Evolutionary conservation across 2,888 invertebrate species (phyloP), one percentile per base, ranked within the genome.

Genomic region (Ashinkailepas kermadecensis): DNA sequence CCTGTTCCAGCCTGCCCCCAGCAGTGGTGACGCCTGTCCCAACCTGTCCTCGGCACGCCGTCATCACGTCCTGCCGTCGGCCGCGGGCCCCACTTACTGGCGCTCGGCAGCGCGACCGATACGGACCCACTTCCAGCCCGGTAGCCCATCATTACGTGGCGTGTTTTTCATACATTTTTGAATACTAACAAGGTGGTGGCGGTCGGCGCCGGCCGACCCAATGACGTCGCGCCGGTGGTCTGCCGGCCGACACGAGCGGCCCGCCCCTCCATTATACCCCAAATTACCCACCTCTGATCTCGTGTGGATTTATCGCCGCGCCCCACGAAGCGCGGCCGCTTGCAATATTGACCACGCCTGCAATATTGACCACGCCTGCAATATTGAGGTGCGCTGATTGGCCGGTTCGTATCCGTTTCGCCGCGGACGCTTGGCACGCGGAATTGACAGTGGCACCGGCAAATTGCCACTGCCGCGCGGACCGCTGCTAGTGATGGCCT

Each of bases 151-250:
- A 54, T 74, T 74, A 54, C 74, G 74, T 54, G 54, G 74, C 74
- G 54, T 74, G 74, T 74, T 74, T 74, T 74, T 74, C 74, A 74
- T 74, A 74, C 74, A 74, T 74, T 74, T 74, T 54, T 74, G 74
- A 74, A 39, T 74, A 13, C 74, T 74, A 74, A 74, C 74, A 74
- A 74, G 74, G 74, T 25, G 74, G 18, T 74, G 65, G 65, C 39
- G 74, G 67, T 25, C 15, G 70, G 13, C 39, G 70, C 13, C 39
- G 39, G 39, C 18, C 15, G 74, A 15, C 74, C 74, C 54, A 74
- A 74, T 74, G 74, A 74, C 74, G 15, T 6, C 74, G 74, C 74
- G 18, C 74, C 74, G 74, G 74, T 74, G 74, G 74, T 74, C 74
- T 18, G 74, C 8, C 54, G 18, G 74, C 54, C 54, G 54, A 74